Conservation (phyloP, 2,888 invertebrate species). For the Macrophya annulata region DNA sequence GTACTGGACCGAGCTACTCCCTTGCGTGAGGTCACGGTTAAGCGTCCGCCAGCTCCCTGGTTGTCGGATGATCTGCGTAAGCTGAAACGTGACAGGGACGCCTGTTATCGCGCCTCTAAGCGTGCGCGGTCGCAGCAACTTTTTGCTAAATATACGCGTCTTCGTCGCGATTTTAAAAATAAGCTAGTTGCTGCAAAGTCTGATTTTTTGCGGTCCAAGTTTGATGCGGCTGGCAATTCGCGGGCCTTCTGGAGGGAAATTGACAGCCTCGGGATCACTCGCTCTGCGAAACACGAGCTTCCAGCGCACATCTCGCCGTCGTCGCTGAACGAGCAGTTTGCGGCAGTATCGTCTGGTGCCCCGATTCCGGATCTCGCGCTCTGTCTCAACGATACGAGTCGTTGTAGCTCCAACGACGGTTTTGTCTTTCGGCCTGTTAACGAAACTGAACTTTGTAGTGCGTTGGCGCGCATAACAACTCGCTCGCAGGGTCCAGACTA, state of each 20-base stretch:
- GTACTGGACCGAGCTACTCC: background rate
- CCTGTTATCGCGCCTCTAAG: background rate
- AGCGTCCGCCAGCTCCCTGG: background rate
- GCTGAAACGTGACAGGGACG: background rate
- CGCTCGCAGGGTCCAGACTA: background rate
- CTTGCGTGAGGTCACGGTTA: background rate
- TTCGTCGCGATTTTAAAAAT: background rate
- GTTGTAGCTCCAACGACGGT: too few species aligned
- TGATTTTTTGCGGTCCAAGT: background rate
- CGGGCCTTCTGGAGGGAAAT: background rate
- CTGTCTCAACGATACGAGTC: too few species aligned
- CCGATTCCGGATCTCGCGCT: background rate
- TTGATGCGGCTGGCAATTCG: background rate
- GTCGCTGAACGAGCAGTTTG: conserved; percentile 6
- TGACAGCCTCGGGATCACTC: background rate
- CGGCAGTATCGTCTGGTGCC: background rate
- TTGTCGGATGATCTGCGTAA: background rate
- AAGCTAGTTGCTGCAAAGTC: background rate
- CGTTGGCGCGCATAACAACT: background rate
- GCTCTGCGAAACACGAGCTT: background rate
- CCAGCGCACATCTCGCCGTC: background rate
- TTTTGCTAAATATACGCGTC: background rate
- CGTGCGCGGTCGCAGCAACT: background rate
- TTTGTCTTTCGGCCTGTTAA: too few species aligned
- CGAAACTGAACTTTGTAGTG: background rate